Evolutionary conservation across 2,888 invertebrate genomes (phyloP).

Genomic region (Agriopis leucophaearia): DNA sequence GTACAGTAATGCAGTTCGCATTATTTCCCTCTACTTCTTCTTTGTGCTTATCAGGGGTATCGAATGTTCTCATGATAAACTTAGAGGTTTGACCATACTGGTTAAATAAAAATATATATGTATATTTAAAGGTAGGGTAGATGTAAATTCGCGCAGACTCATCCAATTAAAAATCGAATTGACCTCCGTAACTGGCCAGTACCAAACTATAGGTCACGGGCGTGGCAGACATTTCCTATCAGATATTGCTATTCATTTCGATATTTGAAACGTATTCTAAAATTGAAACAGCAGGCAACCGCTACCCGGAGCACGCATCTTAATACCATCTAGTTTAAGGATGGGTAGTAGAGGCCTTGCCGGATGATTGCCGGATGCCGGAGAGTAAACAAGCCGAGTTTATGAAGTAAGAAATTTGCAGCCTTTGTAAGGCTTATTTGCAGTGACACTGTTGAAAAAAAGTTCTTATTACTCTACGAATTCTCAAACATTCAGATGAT

Average conservation of each 20-base stretch:
- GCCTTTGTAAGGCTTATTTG: too few species aligned
- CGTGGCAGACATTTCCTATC: slow-evolving; percentile 68
- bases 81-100: not conserved
- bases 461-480: too few species aligned
- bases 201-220: slow-evolving; percentile 67
- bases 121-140: not conserved
- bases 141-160: slow-evolving; percentile 13
- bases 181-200: slow-evolving; percentile 60
- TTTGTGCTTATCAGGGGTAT: too few species aligned
- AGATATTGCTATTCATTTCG: slow-evolving; percentile 72
- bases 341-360: not conserved
- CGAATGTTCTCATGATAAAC: not conserved
- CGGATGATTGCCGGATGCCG: slow-evolving; percentile 7
- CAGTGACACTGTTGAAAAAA: too few species aligned
- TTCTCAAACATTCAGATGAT: too few species aligned
- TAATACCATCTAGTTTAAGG: slow-evolving; percentile 53
- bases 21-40: too few species aligned
- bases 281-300: slow-evolving; percentile 83
- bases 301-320: slow-evolving; percentile 54
- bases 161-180: slow-evolving; percentile 35
- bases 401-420: not conserved
- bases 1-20: not conserved
- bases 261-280: slow-evolving; percentile 79
- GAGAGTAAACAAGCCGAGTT: not conserved
- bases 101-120: not conserved